These are phyloP conservation scores for Eudasyphora cyanicolor DNA, from an alignment of 2,888 invertebrate species.

Conservation along the genomic window DNA sequence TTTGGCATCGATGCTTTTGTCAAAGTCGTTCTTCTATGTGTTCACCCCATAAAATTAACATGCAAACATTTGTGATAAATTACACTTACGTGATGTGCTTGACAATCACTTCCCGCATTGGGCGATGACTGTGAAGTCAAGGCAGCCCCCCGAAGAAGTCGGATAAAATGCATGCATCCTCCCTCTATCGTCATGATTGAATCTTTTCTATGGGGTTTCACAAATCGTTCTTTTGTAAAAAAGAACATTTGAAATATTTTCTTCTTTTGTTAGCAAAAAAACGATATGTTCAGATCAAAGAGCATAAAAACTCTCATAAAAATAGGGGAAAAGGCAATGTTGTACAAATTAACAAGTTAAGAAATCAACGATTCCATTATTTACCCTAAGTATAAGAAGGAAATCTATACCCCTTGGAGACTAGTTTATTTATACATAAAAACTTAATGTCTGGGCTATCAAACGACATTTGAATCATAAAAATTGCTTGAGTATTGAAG, in stretches of 20 bases:
- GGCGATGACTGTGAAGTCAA: too few relatives aligned
- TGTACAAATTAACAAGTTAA: neutral
- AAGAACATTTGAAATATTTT: too few relatives aligned
- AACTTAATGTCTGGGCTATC: neutral
- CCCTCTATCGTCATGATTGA: too few relatives aligned
- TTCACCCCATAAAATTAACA: slow-evolving; percentile 77
- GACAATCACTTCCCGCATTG: too few relatives aligned
- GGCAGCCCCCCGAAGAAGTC: too few relatives aligned
- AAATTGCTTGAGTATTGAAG: neutral
- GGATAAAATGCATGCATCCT: too few relatives aligned
- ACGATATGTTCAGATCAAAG: too few relatives aligned
- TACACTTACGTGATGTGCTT: slow-evolving; percentile 76
- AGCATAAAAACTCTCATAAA: neutral
- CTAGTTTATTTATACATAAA: neutral
- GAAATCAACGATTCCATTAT: neutral
- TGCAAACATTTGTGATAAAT: slow-evolving; percentile 78
- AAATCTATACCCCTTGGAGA: neutral
- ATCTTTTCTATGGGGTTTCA: too few relatives aligned
- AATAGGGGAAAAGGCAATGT: neutral
- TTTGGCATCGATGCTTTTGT: neutral
- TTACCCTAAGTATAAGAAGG: neutral
- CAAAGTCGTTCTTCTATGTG: neutral
- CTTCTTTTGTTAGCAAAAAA: too few relatives aligned
- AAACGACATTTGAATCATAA: neutral
- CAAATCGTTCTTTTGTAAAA: too few relatives aligned